Evolutionary conservation across 2,888 invertebrate genomes (phyloP).

Genomic region (Habrosyne pyritoides): DNA sequence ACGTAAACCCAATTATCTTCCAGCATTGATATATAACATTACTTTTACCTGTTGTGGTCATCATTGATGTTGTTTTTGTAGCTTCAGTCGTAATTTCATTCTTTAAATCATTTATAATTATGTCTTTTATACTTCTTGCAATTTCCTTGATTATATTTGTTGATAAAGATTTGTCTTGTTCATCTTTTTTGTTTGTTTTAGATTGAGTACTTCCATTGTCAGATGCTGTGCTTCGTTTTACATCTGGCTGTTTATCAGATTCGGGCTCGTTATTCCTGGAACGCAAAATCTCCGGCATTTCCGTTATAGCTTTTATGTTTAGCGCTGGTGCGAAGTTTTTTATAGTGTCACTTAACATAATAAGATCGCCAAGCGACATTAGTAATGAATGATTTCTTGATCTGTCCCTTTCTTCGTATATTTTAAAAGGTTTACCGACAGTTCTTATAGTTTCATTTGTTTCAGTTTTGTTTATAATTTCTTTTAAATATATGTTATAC

Average conservation of each 20-base stretch:
- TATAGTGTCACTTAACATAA: slow-evolving; percentile 7
- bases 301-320: background rate
- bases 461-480: background rate
- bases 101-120: slow-evolving; percentile 57
- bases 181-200: background rate
- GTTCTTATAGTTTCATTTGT: background rate
- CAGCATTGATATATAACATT: background rate
- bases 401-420: background rate
- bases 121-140: slow-evolving; percentile 58
- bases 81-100: slow-evolving; percentile 32
- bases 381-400: background rate
- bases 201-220: background rate
- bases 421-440: background rate
- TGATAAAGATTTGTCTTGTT: background rate
- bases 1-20: background rate
- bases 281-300: background rate
- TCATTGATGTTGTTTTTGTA: slow-evolving; percentile 15
- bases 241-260: background rate
- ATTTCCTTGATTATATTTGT: slow-evolving; percentile 52
- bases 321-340: background rate
- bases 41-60: slow-evolving; percentile 19
- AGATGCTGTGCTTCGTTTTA: background rate
- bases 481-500: background rate
- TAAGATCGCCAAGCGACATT: slow-evolving; percentile 4
- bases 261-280: background rate